Evolutionary conservation across 2,113 vertebrate species (phyloP).

Genomic region (Crotalus tigris): DNA sequence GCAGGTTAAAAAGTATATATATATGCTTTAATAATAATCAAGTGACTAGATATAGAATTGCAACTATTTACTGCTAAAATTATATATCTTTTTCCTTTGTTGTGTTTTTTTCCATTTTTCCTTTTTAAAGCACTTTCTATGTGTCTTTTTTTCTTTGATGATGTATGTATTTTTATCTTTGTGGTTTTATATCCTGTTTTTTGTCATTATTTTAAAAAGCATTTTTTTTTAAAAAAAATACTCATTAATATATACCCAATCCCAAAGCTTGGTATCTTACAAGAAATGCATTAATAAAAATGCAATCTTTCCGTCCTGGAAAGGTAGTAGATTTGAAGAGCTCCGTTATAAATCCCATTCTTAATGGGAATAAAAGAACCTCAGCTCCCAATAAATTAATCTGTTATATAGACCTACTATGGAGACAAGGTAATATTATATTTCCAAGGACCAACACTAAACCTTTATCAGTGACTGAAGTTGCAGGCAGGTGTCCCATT

Average conservation of each 20-base stretch:
- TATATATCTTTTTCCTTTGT: not conserved
- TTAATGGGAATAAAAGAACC: not conserved
- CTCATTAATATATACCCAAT: not conserved
- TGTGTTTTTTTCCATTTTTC: not conserved
- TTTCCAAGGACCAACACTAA: not conserved
- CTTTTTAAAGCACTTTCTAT: not conserved
- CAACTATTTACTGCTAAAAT: not conserved
- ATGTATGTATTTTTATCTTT: too few relatives aligned
- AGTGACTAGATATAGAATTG: too few relatives aligned
- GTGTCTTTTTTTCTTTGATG: not conserved
- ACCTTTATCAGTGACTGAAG: not conserved
- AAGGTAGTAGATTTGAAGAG: not conserved
- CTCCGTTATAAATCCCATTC: not conserved
- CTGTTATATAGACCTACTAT: not conserved
- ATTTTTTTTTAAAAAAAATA: not conserved
- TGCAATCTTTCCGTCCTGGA: not conserved
- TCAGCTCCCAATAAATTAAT: not conserved
- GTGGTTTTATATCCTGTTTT: not conserved
- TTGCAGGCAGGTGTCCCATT: not conserved
- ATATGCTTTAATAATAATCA: too few relatives aligned
- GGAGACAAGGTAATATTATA: not conserved
- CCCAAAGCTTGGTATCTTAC: not conserved
- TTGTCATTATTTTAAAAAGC: not conserved
- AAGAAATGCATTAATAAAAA: not conserved
- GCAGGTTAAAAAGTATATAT: not conserved